phyloP scores from a whole-genome alignment of 2,797 vertebrate genomes.

The Carcharodon carcharias region DNA sequence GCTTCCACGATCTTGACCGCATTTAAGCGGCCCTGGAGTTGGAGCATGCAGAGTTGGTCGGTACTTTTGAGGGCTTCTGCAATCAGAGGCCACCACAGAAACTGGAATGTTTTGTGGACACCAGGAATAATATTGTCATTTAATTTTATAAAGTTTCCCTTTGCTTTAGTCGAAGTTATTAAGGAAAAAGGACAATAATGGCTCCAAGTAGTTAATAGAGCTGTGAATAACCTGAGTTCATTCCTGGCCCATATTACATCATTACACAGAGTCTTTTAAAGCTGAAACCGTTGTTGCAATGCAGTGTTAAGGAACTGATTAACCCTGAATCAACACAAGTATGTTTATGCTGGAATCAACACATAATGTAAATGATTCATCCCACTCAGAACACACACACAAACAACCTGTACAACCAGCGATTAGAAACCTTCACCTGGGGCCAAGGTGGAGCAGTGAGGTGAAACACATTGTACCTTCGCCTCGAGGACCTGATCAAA shows the following conservation, averaged over 20 bases:
- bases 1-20: neutral
- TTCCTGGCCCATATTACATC: neutral
- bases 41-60: neutral
- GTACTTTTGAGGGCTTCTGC: neutral
- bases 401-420: neutral
- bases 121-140: neutral
- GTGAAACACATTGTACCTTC: neutral
- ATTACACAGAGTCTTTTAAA: neutral
- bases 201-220: neutral
- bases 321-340: neutral
- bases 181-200: neutral
- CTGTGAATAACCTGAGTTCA: neutral
- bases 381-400: too few species aligned
- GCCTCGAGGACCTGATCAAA: neutral
- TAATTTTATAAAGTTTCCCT: neutral
- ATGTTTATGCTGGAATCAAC: constrained; percentile 15
- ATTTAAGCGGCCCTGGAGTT: too few species aligned
- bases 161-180: neutral
- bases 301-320: neutral
- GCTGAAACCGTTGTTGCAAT: neutral
- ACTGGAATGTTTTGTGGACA: neutral
- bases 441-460: neutral
- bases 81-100: neutral
- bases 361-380: constrained; percentile 14
- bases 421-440: neutral